Base-by-base conservation (phyloP, 2,888 invertebrate genomes). In the Melanchra persicariae region DNA sequence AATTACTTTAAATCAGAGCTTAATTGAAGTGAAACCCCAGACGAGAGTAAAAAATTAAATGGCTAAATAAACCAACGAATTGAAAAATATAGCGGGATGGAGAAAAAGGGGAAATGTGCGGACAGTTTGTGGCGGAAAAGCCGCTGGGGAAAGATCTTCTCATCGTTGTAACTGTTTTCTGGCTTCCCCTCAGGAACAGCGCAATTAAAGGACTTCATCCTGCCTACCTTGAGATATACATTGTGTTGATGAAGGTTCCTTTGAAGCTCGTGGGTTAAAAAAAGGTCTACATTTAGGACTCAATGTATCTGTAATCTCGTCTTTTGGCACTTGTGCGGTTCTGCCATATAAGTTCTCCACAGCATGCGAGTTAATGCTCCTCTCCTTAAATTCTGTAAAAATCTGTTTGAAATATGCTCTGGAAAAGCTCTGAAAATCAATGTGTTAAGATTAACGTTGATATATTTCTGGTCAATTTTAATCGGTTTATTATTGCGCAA, bases 1-100 rank as follows among this genome's bases (percentile, higher is more conserved):
- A 85, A 82, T 82, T 78, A 77, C 55, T 82, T 81, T 81, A 78
- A 84, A 84, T 82, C 69, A 74, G 57, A 81, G 60, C 63, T 72
- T 67, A 79, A 85, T 84, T 81, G 75, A 79, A 84, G 72, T 85
- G 75, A 73, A 83, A 72, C 73, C 58, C 69, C 75, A 77, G 79
- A 75, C 60, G 80, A 76, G 78, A 74, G 81, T n/a, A 74, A 34
- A 73, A 74, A 79, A 65, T 76, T 77, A 82, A 85, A 79, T 52
- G 76, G 66, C 12, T 77, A 73, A 77, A 77, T 84, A 83, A 84
- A 81, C 74, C 81, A 59, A 70, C 57, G 74, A 83, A 84, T 73
- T 81, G 84, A 75, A 80, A 84, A 82, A 78, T 81, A 69, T 67
- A 40, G 68, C 58, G 40, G 49, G 57, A 47, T 62, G 57, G 68